Base-by-base conservation (phyloP, 2,888 invertebrate species). In the Microdon myrmicae region DNA sequence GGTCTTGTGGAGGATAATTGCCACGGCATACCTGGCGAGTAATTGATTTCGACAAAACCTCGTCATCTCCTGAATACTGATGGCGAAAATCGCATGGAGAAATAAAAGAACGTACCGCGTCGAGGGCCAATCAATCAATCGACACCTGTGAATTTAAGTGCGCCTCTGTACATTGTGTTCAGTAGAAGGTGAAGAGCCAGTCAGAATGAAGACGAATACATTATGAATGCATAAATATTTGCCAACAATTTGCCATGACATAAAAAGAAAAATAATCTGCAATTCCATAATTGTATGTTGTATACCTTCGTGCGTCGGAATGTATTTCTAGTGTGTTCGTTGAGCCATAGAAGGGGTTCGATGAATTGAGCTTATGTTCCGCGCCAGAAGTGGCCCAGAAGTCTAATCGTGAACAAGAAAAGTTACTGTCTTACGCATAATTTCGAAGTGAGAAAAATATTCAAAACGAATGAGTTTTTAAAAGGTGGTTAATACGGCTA, bases 241-340 rank as follows among this genome's bases (percentile, higher is more conserved):
- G 39, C 32, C 37, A 44, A 38, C 38, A 29, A 51, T 51, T 64
- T 38, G 45, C 64, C 64, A 25, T 64, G 64, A 64, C 64, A 64
- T 38, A 28, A 48, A 48, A 58, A 53, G 41, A 37, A 37, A 37
- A 32, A 28, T 29, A 47, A 47, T 45, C 54, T 31, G 17, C 31
- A 23, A 23, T 49, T 44, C 31, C n/a, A 32, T 14, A 9, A 20
- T 2, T 7, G 8, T 20, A 9, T 32, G 25, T 10, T 22, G 6
- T 26, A n/a, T n/a, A n/a, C n/a, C n/a, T n/a, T n/a, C n/a, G n/a
- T n/a, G n/a, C n/a, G n/a, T n/a, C n/a, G n/a, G n/a, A n/a, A n/a
- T n/a, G n/a, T n/a, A n/a, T n/a, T n/a, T n/a, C n/a, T n/a, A n/a
- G n/a, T n/a, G n/a, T n/a, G n/a, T n/a, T n/a, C n/a, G n/a, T n/a